phyloP scores from a whole-genome alignment of 2,888 invertebrate species.

The Agriopis leucophaearia region DNA sequence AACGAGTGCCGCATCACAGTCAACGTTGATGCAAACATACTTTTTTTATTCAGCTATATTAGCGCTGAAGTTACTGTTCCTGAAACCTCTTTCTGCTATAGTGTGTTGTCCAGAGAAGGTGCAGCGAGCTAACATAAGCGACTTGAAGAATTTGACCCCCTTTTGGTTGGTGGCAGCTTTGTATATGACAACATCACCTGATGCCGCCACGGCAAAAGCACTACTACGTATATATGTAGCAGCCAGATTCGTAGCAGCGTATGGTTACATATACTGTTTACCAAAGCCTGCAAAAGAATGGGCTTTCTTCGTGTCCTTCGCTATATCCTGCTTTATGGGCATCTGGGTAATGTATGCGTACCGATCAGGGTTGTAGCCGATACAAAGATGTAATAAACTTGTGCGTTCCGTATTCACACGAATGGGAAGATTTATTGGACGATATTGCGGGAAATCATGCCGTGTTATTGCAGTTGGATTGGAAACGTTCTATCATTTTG shows the following conservation, averaged over 20 bases:
- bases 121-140: slow-evolving; percentile 62
- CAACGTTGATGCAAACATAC: slow-evolving; percentile 46
- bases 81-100: slow-evolving; percentile 57
- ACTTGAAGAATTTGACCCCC: slow-evolving; percentile 66
- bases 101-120: slow-evolving; percentile 55
- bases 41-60: slow-evolving; percentile 50
- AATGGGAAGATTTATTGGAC: slow-evolving; percentile 24
- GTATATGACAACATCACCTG: slow-evolving; percentile 63
- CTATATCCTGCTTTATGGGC: slow-evolving; percentile 61
- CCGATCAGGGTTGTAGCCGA: slow-evolving; percentile 45
- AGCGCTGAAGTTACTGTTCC: slow-evolving; percentile 51
- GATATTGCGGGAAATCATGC: slow-evolving; percentile 25
- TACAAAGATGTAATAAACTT: slow-evolving; percentile 11
- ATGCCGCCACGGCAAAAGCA: slow-evolving; percentile 47
- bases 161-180: slow-evolving; percentile 69
- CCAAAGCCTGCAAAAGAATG: slow-evolving; percentile 50
- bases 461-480: slow-evolving; percentile 28
- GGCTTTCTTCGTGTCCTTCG: slow-evolving; percentile 62
- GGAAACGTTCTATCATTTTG: slow-evolving; percentile 27
- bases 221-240: slow-evolving; percentile 56
- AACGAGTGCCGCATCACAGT: background rate
- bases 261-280: slow-evolving; percentile 54
- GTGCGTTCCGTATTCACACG: slow-evolving; percentile 23
- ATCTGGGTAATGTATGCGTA: slow-evolving; percentile 60
- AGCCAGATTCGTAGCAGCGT: slow-evolving; percentile 56